Base-by-base conservation (phyloP, 2,113 vertebrate species). In the Parus major region DNA sequence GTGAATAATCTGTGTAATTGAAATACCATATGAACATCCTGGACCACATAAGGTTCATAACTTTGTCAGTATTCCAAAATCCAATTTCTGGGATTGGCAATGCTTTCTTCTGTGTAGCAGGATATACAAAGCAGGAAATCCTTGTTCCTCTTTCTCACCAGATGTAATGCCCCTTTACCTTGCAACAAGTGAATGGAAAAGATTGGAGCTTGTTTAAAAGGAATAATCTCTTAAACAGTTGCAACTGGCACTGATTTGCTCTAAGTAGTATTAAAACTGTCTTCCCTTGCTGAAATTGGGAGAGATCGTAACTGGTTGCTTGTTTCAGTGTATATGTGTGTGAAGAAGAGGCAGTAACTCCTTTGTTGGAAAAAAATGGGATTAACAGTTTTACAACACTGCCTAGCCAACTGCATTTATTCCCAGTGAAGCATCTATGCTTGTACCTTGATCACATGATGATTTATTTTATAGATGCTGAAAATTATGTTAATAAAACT, bases 401-500 rank as follows among this genome's bases (percentile, higher is more conserved):
- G 76, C 60, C 47, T 86, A 68, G 61, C 57, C 59, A 73, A 73
- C 59, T 91, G 64, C 35, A 28, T 82, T 90, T 89, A 42, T 90
- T 95, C 72, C 83, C 46, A 61, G 52, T 93, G 80, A 93, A 96
- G 73, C 28, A 50, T 85, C 90, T 96, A 42, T 81, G 90, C 91
- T 97, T 96, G 57, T 60, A 73, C 27, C n/a, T 93, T 93, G 86
- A 82, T 93, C 57, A 77, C 31, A 59, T 92, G 82, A 95, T 94
- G 60, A 89, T 78, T 85, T 95, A 44, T 92, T 96, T 95, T 96
- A 87, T 92, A 95, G 69, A 91, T 88, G 64, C 63, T 93, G 75
- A 94, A 97, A 95, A 95, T 94, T 86, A 82, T 55, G 33, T 91
- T 97, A 89, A 64, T 91, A 91, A 92, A 96, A 92, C 80, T 93